phyloP scores from a whole-genome alignment of 2,113 vertebrate species.

The Galemys pyrenaicus region DNA sequence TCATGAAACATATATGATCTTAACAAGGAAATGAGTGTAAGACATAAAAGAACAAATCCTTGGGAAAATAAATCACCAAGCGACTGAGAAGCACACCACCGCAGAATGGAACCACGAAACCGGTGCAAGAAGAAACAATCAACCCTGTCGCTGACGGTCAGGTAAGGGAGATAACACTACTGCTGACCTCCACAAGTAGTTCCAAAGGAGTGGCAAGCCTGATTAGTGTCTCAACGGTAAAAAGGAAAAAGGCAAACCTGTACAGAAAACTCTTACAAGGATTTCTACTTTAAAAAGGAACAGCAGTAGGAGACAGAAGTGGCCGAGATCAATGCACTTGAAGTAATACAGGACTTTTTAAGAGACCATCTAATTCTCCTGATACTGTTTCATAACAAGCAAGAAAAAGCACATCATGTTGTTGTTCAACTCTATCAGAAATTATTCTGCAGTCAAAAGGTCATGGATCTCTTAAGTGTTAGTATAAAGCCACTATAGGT shows the following conservation, averaged over 20 bases:
- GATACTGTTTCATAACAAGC: not conserved
- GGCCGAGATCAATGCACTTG: not conserved
- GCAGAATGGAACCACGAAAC: not conserved
- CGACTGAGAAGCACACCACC: not conserved
- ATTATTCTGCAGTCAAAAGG: not conserved
- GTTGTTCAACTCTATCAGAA: not conserved
- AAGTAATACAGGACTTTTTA: not conserved
- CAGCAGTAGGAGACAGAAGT: not conserved
- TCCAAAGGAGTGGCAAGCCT: not conserved
- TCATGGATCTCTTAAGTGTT: not conserved
- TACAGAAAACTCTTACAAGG: not conserved
- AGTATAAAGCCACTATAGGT: not conserved
- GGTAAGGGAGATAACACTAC: not conserved
- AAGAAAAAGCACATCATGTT: not conserved
- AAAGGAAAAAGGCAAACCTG: not conserved
- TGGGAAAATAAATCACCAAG: not conserved
- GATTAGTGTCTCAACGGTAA: not conserved
- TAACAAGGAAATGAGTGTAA: not conserved
- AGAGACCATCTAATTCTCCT: not conserved
- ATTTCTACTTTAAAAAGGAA: not conserved
- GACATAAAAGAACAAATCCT: not conserved
- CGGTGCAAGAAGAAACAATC: not conserved
- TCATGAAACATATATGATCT: not conserved
- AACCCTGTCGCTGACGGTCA: not conserved
- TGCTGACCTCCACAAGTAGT: not conserved